Evolutionary conservation across 2,888 invertebrate genomes (phyloP).

Genomic region (Chrysotoxum bicinctum): DNA sequence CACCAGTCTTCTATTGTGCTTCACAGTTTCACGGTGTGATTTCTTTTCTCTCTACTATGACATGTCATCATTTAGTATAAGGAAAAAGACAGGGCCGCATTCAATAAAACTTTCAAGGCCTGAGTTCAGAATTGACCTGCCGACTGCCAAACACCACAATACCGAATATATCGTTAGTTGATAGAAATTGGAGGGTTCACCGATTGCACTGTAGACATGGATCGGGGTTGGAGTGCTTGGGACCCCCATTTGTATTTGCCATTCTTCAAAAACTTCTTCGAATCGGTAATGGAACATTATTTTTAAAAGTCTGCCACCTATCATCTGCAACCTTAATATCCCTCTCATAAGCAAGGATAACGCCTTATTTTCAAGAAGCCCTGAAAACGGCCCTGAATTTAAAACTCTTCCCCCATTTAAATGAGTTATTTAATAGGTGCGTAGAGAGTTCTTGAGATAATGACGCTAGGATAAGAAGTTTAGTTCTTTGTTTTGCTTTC

Average conservation of each 20-base stretch:
- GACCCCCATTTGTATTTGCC: no score
- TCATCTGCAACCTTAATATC: no score
- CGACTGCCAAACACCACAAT: no score
- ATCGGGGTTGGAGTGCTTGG: no score
- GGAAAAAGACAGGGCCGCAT: not conserved
- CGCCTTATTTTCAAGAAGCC: not conserved
- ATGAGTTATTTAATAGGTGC: slow-evolving; percentile 64
- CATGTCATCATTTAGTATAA: slow-evolving; percentile 48
- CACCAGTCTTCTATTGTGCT: slow-evolving; percentile 25
- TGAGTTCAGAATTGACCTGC: no score
- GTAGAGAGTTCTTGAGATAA: slow-evolving; percentile 66
- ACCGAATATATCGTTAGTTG: no score
- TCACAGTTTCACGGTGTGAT: slow-evolving; percentile 55
- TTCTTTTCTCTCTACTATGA: slow-evolving; percentile 44
- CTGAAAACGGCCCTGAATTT: not conserved
- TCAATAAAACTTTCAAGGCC: not conserved
- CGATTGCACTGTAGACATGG: no score
- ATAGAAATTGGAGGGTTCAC: no score
- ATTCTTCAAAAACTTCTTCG: no score
- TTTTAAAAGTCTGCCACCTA: no score
- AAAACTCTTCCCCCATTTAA: not conserved
- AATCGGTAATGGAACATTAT: no score
- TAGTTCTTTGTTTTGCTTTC: slow-evolving; percentile 40
- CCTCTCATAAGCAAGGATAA: no score
- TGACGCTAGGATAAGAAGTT: slow-evolving; percentile 45